Percentiles rank a stretch among this genome's conserved stretches.
Conservation (phyloP, 2,113 vertebrate genomes). For the Peucedramus taeniatus region DNA sequence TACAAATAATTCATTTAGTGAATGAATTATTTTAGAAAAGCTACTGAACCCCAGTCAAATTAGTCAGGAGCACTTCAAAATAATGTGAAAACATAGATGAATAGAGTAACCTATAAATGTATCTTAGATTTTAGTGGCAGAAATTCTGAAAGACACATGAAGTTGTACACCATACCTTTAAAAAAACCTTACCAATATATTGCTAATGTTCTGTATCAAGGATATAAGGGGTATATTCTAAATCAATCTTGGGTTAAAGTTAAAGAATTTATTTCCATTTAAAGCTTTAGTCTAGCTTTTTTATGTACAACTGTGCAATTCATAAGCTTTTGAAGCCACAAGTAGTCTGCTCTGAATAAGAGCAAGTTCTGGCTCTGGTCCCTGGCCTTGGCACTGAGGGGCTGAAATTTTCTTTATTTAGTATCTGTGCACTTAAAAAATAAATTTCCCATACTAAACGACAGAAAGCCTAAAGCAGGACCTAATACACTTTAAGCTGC, state of each 20-base stretch:
- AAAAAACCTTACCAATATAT: background rate
- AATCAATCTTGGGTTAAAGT: background rate
- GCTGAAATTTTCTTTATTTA: conserved; percentile 40
- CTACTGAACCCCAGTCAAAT: background rate
- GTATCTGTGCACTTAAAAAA: conserved; percentile 22
- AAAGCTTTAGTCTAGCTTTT: background rate
- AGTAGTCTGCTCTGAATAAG: background rate
- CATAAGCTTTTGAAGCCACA: background rate
- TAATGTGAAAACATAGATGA: background rate
- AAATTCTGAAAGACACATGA: background rate
- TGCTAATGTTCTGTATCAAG: background rate
- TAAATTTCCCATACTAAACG: conserved; percentile 11
- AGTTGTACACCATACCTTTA: background rate
- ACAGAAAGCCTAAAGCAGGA: conserved; percentile 4
- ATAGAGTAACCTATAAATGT: background rate
- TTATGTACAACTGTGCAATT: background rate
- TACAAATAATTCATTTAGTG: background rate
- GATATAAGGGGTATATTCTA: background rate
- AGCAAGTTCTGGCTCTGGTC: background rate
- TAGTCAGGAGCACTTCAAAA: background rate
- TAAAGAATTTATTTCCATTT: background rate
- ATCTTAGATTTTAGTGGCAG: background rate
- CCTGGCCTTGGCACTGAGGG: background rate
- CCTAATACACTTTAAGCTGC: background rate
- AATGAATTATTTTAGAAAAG: background rate